Evolutionary conservation across 2,113 vertebrate species (phyloP), one percentile per base, ranked within the genome.

Genomic region (Daphoenositta chrysoptera): DNA sequence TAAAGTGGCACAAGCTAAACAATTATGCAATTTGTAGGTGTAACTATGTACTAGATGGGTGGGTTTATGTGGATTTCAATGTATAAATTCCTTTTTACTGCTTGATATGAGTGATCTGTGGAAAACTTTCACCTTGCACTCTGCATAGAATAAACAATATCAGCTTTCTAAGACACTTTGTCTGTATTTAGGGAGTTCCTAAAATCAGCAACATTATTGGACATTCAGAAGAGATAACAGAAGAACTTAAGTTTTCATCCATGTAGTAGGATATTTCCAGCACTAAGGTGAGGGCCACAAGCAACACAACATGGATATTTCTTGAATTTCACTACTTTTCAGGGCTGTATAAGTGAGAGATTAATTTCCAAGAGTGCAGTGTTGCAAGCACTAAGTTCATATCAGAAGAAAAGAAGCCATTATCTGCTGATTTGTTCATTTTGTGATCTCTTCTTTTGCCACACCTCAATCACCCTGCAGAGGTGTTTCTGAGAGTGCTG

Each of bases 71-170:
- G 51, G 27, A 69, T 69, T 51, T 60, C 45, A 69, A 33, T 45
- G 18, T n/a, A 28, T 23, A n/a, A 51, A 51, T 39, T 58, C 23
- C 28, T 33, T 58, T 60, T 39, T 39, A 33, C 11, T 51, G 33
- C 53, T 51, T 66, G 23, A 20, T 15, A 6, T 33, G 44, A 0
- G 0, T 33, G 22, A 16, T 60, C n/a, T 45, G 7, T 65, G 33
- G 15, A 81, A 81, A 81, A n/a, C 35, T 26, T 21, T 23, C 44
- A 39, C 15, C 33, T 51, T 24, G 19, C 11, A 39, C 37, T 50
- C 60, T 58, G 37, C 18, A 51, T 0, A 0, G 23, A 73, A 39
- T 12, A 58, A 51, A 64, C 19, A 66, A 6, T 37, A 37, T 45
- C 31, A n/a, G n/a, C 15, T 65, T 65, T 65, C 44, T 57, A 28